Evolutionary conservation across 2,113 vertebrate species (phyloP), one percentile per base, ranked within the genome.

Genomic region (Condylura cristata): DNA sequence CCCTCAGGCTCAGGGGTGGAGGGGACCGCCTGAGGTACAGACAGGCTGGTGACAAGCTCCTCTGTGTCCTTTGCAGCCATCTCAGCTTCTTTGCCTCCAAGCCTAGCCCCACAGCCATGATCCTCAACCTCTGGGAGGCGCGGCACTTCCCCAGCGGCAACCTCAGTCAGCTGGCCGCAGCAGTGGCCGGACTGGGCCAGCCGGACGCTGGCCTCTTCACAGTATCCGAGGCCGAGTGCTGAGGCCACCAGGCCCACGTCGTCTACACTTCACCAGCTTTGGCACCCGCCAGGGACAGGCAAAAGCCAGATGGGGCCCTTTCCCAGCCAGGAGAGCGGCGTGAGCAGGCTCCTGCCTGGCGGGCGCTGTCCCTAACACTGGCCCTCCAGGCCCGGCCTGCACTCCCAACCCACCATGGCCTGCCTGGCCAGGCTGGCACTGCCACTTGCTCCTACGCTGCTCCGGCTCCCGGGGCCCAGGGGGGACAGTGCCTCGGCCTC

Each of bases 71-170:
- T 92, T 74, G 0, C 98, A 99, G 99, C 99, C 99, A 99, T 98
- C 99, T 99, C 98, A 99, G 98, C 98, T 99, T 99, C 98, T 99
- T 99, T 66, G 99, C 99, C 96, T 99, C 99, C 68, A 99, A 99
- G 98, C 97, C 98, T 93, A 99, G 99, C 97, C 99, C 99, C 51
- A 99, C 99, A 39, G 99, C 99, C 97, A 98, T 99, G 98, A 99
- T 99, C 98, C 99, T 99, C 98, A 99, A 99, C 99, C 98, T 99
- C 95, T 99, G 99, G 99, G 99, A 99, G 98, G 98, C 99, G 0
- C 99, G 99, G 91, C 99, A 99, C 98, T 99, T 99, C 98, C 99
- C 99, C 98, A 99, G 98, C 3, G 99, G 99, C 97, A 99, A 99
- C 98, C 99, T 99, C 98, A 99, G 99, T 91, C 99, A 99, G 98